Base-by-base conservation (phyloP, 2,888 invertebrate genomes). In the Caenorhabditis macrosperma region DNA sequence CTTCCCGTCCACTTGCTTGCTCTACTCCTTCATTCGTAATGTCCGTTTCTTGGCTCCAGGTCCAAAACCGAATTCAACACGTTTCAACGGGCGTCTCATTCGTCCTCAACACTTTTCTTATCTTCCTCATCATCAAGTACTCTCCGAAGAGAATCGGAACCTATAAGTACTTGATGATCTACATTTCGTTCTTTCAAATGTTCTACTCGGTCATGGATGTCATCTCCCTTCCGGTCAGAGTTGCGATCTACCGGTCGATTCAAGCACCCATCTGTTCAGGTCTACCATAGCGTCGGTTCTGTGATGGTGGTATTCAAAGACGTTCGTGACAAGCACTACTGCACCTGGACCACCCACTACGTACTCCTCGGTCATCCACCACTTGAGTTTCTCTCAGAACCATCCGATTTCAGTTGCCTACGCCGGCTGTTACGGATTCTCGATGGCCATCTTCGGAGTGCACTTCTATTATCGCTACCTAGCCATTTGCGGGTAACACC, bases 141-240 rank as follows among this genome's bases (percentile, higher is more conserved):
- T 74, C 74, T 4, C 74, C 74, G n/a, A 68, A 63, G 28, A 77
- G 69, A 33, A 57, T 63, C 15, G 67, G 63, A 10, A 41, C 63
- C 12, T 77, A 77, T 35, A 77, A 77, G 26, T 77, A 52, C 20
- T 20, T 77, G 30, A 69, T 77, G 77, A 17, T 77, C 3, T 77
- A 69, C 26, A 77, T 77, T 15, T 77, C 77, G 10, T 17, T 57
- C 5, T 77, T 77, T 17, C 63, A 77, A 77, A 63, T 77, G 22
- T 55, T 77, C 26, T 77, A 69, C 20, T 77, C 77, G 0, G 26
- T 77, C 2, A 68, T 77, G 68, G 77, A 69, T 30, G 30, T 17
- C 12, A 50, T 77, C 4, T 55, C 54, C 9, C 17, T 63, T 15
- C 77, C 77, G 68, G 66, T 74, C 24, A n/a, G n/a, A n/a, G n/a